These are phyloP conservation scores for Acronicta alni DNA, from an alignment of 2,888 invertebrate genomes.

Conservation along the genomic window DNA sequence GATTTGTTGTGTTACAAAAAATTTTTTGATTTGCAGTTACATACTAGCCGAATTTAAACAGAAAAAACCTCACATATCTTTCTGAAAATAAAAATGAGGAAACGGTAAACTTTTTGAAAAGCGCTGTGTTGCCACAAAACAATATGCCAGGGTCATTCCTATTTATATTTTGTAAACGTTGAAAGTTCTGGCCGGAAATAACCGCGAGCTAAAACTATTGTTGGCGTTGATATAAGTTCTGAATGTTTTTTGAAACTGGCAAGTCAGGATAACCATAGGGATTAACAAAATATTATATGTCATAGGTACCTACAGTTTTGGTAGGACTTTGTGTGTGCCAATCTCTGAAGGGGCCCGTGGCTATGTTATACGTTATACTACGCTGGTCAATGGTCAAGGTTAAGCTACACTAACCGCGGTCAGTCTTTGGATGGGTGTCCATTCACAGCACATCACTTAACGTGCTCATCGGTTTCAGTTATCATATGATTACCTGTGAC, in stretches of 20 bases:
- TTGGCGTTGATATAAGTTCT: slow-evolving; percentile 24
- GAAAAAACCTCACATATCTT: slow-evolving; percentile 24
- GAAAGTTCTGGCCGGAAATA: slow-evolving; percentile 31
- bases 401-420: no score
- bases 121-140: slow-evolving; percentile 23
- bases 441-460: no score
- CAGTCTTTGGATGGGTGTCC: no score
- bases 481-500: no score
- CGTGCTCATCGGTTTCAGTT: no score
- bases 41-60: background rate
- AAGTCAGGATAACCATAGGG: slow-evolving; percentile 8
- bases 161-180: slow-evolving; percentile 48
- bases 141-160: slow-evolving; percentile 33
- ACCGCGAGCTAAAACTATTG: slow-evolving; percentile 37
- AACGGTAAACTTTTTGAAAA: slow-evolving; percentile 27
- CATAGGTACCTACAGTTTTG: no score
- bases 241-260: slow-evolving; percentile 14
- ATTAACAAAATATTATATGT: background rate
- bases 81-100: slow-evolving; percentile 30
- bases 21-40: no score
- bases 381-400: no score
- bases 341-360: no score
- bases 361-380: no score
- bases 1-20: no score
- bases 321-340: background rate